Evolutionary conservation across 2,888 invertebrate species (phyloP).

Genomic region (Chydorus sphaericus): DNA sequence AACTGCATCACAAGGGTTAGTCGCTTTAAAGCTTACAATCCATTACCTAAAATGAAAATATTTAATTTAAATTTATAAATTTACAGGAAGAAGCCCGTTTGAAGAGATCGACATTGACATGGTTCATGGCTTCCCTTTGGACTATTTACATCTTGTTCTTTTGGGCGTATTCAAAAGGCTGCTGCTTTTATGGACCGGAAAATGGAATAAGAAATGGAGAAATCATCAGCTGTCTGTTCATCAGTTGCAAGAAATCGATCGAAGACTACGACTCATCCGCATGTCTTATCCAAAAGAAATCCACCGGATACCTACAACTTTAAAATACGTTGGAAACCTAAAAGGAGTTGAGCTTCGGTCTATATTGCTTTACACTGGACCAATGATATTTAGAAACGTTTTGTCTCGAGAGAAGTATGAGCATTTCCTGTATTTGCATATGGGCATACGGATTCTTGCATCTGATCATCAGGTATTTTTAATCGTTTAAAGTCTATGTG

Average conservation of each 20-base stretch:
- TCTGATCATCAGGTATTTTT: no score
- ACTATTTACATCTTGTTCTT: background rate
- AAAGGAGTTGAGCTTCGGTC: background rate
- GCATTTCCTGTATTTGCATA: background rate
- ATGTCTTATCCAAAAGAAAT: background rate
- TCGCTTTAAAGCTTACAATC: no score
- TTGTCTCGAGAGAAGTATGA: background rate
- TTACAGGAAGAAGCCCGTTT: background rate
- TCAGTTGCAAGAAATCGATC: background rate
- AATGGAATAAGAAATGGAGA: background rate
- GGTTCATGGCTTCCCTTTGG: background rate
- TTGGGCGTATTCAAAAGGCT: background rate
- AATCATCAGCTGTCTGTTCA: background rate
- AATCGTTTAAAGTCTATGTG: no score
- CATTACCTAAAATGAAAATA: no score
- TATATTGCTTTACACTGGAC: background rate
- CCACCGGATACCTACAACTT: background rate
- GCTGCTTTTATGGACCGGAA: background rate
- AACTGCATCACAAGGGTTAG: background rate
- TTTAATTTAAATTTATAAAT: no score
- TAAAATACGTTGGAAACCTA: background rate
- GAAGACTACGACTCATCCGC: background rate
- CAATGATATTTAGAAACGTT: background rate
- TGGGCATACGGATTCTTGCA: background rate
- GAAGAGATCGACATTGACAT: background rate